Evolutionary conservation across 2,888 invertebrate genomes (phyloP), one percentile per base, ranked within the genome.

Genomic region (Buathra laborator): DNA sequence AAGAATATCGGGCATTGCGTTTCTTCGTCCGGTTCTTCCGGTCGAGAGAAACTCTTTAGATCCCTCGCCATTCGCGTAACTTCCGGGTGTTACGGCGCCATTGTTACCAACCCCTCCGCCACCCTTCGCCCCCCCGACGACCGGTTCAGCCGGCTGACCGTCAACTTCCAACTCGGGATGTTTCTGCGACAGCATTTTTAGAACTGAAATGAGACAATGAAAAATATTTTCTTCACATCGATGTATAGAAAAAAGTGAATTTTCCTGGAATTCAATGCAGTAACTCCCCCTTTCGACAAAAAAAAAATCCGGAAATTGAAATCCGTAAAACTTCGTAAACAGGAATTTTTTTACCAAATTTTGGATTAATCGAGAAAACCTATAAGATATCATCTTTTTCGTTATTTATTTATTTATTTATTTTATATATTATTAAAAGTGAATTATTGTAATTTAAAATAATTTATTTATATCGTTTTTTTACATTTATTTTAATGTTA

Each of bases 1-100:
- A 89, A 96, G 94, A 89, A 98, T 97, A 93, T 98, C 97, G 1
- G 98, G 97, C 95, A 98, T 95, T 68, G 98, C 98, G 94, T 98
- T 98, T 88, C 98, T 94, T 77, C 98, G 95, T 19, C 98, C 98
- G 46, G 98, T 98, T 86, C 98, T 95, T 3, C 98, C 98, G 0
- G 97, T 97, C 89, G 97, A 96, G 84, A 97, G 95, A 94, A 98
- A 98, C 93, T 98, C 97, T 92, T 96, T 96, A 74, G 96, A 95
- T 88, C 95, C 95, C 88, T 95, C 95, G 92, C 95, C 95, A 92
- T 92, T 94, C 72, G 91, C 90, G 86, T 88, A 92, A 84, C 89
- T 90, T 64, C 91, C 91, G 44, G 92, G 91, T n/a, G 92, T 91
- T 44, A 90, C 91, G 66, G 92, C 92, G 29, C 91, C 93, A 88